Evolutionary conservation across 2,113 vertebrate species (phyloP).

Genomic region (Amazona guildingii): DNA sequence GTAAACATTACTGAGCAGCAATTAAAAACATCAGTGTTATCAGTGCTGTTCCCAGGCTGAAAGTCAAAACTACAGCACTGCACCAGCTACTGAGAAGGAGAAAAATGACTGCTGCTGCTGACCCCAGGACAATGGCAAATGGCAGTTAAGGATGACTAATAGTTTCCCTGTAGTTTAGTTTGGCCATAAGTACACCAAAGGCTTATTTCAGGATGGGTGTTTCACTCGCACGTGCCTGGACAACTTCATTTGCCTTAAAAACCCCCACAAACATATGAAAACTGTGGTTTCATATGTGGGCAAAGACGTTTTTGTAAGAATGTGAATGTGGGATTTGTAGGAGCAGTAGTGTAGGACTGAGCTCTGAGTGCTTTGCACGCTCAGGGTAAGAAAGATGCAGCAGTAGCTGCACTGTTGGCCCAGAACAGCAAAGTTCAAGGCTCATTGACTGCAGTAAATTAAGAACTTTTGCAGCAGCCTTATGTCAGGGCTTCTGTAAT

Average conservation of each 20-base stretch:
- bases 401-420: not conserved
- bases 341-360: not conserved
- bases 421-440: not conserved
- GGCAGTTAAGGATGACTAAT: not conserved
- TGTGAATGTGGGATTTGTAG: not conserved
- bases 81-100: too few relatives aligned
- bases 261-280: not conserved
- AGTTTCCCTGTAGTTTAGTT: not conserved
- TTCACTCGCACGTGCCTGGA: not conserved
- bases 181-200: not conserved
- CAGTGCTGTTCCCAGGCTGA: too few relatives aligned
- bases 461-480: not conserved
- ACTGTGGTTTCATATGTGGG: fast-evolving
- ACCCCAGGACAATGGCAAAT: too few relatives aligned
- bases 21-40: too few relatives aligned
- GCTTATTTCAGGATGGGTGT: not conserved
- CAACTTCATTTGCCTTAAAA: not conserved
- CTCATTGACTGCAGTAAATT: not conserved
- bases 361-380: not conserved
- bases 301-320: not conserved
- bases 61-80: too few relatives aligned
- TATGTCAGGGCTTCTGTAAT: not conserved
- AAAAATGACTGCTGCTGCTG: too few relatives aligned
- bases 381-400: not conserved
- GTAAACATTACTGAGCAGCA: too few relatives aligned